These are phyloP conservation scores for Blastomussa wellsi DNA, from an alignment of 92 coral and sea anemone species.

Conservation along the genomic window DNA sequence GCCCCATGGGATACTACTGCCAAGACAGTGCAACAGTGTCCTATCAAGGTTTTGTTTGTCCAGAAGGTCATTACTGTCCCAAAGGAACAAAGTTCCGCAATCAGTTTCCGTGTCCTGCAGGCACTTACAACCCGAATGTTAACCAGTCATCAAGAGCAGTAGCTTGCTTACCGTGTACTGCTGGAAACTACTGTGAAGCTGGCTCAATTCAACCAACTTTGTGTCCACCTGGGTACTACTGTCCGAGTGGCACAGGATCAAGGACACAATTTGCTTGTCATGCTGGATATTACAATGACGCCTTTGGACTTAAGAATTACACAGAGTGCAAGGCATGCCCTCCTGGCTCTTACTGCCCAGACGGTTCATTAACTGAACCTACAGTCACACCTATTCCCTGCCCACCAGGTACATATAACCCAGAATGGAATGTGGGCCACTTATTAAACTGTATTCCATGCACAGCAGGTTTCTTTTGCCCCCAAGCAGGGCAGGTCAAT, in stretches of 20 bases:
- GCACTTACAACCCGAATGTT: slow-evolving; percentile 77
- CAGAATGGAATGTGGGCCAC: slow-evolving; percentile 80
- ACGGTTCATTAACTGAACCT: slow-evolving; percentile 89
- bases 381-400: slow-evolving; percentile 85
- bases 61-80: slow-evolving; percentile 95
- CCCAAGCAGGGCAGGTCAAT: slow-evolving; percentile 87
- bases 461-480: slow-evolving; percentile 91
- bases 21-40: slow-evolving; percentile 78
- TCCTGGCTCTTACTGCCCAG: slow-evolving; percentile 94
- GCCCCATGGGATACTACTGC: slow-evolving; percentile 93
- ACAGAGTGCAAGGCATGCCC: slow-evolving; percentile 90
- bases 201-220: slow-evolving; percentile 72
- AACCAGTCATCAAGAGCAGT: slow-evolving; percentile 73
- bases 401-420: slow-evolving; percentile 97
- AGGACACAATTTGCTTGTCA: slow-evolving; percentile 90
- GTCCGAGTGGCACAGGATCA: slow-evolving; percentile 91
- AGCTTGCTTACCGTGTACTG: slow-evolving; percentile 88
- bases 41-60: slow-evolving; percentile 67
- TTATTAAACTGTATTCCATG: slow-evolving; percentile 92
- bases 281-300: slow-evolving; percentile 89
- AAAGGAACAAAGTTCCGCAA: slow-evolving; percentile 81
- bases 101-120: slow-evolving; percentile 98
- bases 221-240: slow-evolving; percentile 95
- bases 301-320: slow-evolving; percentile 73
- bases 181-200: slow-evolving; percentile 77